A percentile compares a stretch with the other conserved stretches of the same genome.
phyloP scores from a whole-genome alignment of 1,140 invertebrate genomes.

The Thaumatotibia leucotreta region DNA sequence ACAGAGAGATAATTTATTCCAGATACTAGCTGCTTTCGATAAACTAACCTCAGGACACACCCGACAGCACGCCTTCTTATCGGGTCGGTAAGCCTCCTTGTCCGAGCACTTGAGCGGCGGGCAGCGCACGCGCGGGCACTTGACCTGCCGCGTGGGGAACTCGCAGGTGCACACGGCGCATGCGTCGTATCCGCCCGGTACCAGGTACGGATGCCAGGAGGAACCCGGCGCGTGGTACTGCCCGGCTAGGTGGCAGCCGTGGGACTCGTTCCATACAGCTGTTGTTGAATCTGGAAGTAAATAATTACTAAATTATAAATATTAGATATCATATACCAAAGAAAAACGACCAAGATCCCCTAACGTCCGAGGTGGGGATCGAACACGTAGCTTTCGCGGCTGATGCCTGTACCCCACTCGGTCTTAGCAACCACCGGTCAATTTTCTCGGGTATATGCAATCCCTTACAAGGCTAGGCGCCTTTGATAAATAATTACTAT shows the following conservation, averaged over 20 bases:
- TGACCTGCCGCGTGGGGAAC: slow-evolving; percentile 82
- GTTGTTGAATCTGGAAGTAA: slow-evolving; percentile 68
- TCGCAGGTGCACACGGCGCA: slow-evolving; percentile 91
- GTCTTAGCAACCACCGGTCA: too few relatives aligned
- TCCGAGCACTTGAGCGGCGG: slow-evolving; percentile 84
- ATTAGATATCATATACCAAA: too few relatives aligned
- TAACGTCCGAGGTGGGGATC: too few relatives aligned
- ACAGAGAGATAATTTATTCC: too few relatives aligned
- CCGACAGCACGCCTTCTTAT: slow-evolving; percentile 87
- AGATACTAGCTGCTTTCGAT: too few relatives aligned
- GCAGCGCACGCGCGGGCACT: slow-evolving; percentile 85
- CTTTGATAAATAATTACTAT: too few relatives aligned
- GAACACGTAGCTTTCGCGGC: too few relatives aligned
- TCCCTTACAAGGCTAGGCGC: too few relatives aligned
- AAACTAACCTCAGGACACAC: slow-evolving; percentile 80
- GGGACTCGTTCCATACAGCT: slow-evolving; percentile 71
- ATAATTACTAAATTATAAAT: background rate
- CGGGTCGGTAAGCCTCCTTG: slow-evolving; percentile 81
- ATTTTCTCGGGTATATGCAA: too few relatives aligned
- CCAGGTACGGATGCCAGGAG: slow-evolving; percentile 93
- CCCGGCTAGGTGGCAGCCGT: slow-evolving; percentile 87
- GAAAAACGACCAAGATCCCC: too few relatives aligned
- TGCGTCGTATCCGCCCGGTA: slow-evolving; percentile 91
- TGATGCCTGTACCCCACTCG: too few relatives aligned
- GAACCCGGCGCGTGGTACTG: slow-evolving; percentile 88